Base-by-base conservation (phyloP, 2,888 invertebrate genomes). In the Timema podura region DNA sequence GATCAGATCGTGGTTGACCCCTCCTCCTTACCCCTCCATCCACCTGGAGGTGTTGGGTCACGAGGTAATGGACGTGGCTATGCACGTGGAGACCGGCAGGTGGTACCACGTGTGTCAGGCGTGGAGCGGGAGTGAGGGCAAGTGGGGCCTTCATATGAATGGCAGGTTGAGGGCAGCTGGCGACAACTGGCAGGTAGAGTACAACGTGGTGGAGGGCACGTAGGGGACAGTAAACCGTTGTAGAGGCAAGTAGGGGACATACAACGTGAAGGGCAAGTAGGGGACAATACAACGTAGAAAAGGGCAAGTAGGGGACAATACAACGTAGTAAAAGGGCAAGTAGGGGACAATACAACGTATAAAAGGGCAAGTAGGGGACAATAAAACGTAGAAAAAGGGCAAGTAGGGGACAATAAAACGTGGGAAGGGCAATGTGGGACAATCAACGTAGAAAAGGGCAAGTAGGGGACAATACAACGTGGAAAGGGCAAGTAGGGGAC, bases 31-130 rank as follows among this genome's bases (percentile, higher is more conserved):
- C 9, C 70, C 46, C 15, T 61, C 45, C 44, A 70, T 68, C 1
- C 84, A 83, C 54, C 79, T 79, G 68, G 80, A 81, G 30, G 79
- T 86, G n/a, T 82, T 87, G 46, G 81, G 78, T 64, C 78, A 83
- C 6, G 79, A 81, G 0, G 81, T 86, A 66, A 69, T 73, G 72
- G 67, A 64, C n/a, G 71, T 68, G 47, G 54, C 70, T 2, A 49
- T 72, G 48, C 72, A 69, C 9, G 15, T 73, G 9, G 48, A 48
- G 15, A 65, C 16, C 5, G 69, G 70, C 8, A 83, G 82, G 6
- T 90, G 90, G 90, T 85, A 86, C 65, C 89, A 90, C 77, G 78
- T 89, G 16, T 90, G 90, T 74, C 81, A 88, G 73, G 88, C 89
- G 64, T 90, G 89, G 84, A 86, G 88, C 73, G 85, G 87, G 0